Conservation (phyloP, 2,888 invertebrate species). For the Calameuta pallipes region DNA sequence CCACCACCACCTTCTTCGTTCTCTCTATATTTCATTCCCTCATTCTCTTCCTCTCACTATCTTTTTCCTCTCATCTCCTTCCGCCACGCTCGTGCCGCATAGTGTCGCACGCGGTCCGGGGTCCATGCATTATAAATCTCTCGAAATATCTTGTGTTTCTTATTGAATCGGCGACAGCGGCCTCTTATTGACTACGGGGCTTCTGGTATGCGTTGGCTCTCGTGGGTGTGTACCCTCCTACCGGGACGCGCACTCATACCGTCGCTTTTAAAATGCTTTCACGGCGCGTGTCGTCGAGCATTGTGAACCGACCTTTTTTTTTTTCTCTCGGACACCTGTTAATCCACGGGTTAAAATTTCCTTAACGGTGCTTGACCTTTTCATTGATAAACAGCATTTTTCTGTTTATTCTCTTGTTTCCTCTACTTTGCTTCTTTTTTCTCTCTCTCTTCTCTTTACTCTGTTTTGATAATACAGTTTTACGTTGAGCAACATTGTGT, state of each 20-base stretch:
- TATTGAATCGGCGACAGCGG: conserved; percentile 30
- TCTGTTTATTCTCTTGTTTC: neutral
- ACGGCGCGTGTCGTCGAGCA: neutral
- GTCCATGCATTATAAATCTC: conserved; percentile 50
- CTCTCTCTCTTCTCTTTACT: neutral
- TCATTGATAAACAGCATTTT: neutral
- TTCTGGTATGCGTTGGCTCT: neutral
- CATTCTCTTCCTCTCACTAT: conserved; percentile 12
- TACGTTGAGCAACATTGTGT: too few relatives aligned
- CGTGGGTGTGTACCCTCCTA: neutral
- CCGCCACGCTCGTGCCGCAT: neutral
- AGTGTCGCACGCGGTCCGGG: conserved; percentile 22
- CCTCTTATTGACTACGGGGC: conserved; percentile 4
- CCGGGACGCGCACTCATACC: neutral
- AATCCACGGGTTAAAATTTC: neutral
- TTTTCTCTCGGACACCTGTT: neutral
- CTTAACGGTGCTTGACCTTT: neutral
- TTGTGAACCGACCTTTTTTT: neutral
- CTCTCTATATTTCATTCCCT: conserved; percentile 18
- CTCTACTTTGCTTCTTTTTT: neutral
- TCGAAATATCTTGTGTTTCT: conserved; percentile 46
- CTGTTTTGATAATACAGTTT: neutral
- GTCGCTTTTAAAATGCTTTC: neutral
- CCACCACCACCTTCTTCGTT: conserved; percentile 16
- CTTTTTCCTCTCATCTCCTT: conserved; percentile 11